These are phyloP conservation scores for Hermodice carunculata DNA, from an alignment of 2,888 invertebrate genomes.

Conservation along the genomic window DNA sequence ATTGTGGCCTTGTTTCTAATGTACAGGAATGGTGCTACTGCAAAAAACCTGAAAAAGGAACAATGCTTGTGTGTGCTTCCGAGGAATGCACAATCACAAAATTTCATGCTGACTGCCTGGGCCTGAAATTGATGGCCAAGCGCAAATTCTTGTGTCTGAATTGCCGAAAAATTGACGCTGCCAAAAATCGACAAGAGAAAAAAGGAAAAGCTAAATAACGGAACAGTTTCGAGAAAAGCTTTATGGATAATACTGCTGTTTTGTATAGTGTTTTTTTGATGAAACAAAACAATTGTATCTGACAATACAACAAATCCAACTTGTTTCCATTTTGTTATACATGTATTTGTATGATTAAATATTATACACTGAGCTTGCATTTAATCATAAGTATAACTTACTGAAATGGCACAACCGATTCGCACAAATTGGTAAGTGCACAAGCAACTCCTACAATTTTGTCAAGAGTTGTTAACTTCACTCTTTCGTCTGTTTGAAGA, in stretches of 20 bases:
- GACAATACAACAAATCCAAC: too few species aligned
- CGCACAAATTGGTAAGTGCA: constrained; percentile 13
- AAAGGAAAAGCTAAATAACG: too few species aligned
- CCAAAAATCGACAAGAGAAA: too few species aligned
- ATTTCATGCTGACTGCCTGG: constrained; percentile 36
- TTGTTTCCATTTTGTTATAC: too few species aligned
- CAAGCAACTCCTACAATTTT: constrained; percentile 36
- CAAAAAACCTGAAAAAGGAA: background rate
- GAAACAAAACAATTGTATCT: too few species aligned
- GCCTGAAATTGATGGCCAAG: constrained; percentile 16
- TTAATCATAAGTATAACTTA: too few species aligned
- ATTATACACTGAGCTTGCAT: too few species aligned
- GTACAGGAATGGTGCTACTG: background rate
- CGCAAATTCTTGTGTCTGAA: constrained; percentile 28
- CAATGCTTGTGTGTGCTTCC: constrained; percentile 30
- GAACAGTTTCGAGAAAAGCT: too few species aligned
- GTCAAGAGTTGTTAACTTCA: constrained; percentile 25
- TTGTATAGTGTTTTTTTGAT: too few species aligned
- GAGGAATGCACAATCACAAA: constrained; percentile 23
- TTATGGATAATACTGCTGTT: too few species aligned
- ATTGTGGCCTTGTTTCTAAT: too few species aligned
- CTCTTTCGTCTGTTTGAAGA: constrained; percentile 8
- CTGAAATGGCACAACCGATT: constrained; percentile 26
- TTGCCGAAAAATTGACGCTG: background rate
- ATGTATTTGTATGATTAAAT: too few species aligned